phyloP scores from a whole-genome alignment of 2,113 vertebrate species.

The Phasianus colchicus region DNA sequence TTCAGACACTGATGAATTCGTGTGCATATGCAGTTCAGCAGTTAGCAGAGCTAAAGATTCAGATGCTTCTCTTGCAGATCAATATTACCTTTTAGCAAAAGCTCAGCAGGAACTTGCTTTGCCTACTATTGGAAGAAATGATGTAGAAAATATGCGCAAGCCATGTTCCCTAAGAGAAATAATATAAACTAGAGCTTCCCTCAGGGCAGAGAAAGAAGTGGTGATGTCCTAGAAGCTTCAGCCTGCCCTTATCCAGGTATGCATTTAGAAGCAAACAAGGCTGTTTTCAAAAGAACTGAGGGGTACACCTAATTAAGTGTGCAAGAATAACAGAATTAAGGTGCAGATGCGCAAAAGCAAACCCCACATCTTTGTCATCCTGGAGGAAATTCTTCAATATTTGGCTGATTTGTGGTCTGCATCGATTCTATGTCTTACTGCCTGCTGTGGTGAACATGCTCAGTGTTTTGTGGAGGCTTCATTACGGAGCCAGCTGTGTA shows the following conservation, averaged over 20 bases:
- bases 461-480: neutral
- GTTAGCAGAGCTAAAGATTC: neutral
- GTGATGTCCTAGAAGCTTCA: neutral
- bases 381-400: neutral
- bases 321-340: neutral
- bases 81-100: neutral
- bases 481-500: neutral
- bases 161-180: neutral
- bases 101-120: constrained; percentile 7
- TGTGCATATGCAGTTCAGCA: neutral
- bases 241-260: neutral
- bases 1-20: neutral
- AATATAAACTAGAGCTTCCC: neutral
- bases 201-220: neutral
- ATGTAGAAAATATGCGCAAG: constrained; percentile 2
- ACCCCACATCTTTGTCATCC: neutral
- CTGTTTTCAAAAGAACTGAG: neutral
- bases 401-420: neutral
- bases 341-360: neutral
- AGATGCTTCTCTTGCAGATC: neutral
- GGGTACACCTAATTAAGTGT: neutral
- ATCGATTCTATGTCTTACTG: neutral
- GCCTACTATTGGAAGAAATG: neutral
- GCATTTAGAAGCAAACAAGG: neutral
- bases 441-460: neutral